Evolutionary conservation across 2,797 vertebrate genomes (phyloP), one percentile per base, ranked within the genome.

Genomic region (Onychomys leucogaster): DNA sequence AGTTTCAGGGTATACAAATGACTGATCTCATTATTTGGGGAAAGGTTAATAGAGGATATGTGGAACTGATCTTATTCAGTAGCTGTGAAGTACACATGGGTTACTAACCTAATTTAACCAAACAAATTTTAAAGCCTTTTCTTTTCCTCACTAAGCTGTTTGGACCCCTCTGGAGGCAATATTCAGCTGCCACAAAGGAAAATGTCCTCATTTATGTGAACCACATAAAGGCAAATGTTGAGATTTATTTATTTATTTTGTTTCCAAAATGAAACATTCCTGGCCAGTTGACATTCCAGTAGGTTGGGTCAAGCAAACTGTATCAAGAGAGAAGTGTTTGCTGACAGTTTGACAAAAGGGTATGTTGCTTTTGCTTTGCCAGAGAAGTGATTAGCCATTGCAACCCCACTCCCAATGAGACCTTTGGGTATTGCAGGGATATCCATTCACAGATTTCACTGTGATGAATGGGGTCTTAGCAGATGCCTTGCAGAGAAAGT

Each of bases 401-500:
- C 77, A 95, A 67, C 78, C 77, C 89, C 88, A 37, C 86, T 97
- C 96, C 92, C 97, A 97, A 97, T 69, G 97, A 98, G 97, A 97
- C 98, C 98, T 96, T 71, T 67, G 97, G 98, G 98, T 93, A 98
- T 98, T 98, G 92, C 96, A 89, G 49, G 88, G 96, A 84, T 87
- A 98, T 98, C 97, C 96, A 5, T 98, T 98, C 25, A 12, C 98
- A 98, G 98, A 95, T 96, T 97, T 98, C 98, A 94, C 63, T 0
- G 96, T 99, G 99, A 99, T 98, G 98, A 98, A 99, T 99, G 98
- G 98, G 98, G 98, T 98, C 96, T 98, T 94, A 98, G 98, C 96
- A 98, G 98, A 99, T 85, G 97, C 80, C 98, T 98, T 98, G 96
- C 98, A 98, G 98, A 98, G 97, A 98, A 77, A 94, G 96, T 92